Base-by-base conservation (phyloP, 2,888 invertebrate species). In the Epirrita christyi region DNA sequence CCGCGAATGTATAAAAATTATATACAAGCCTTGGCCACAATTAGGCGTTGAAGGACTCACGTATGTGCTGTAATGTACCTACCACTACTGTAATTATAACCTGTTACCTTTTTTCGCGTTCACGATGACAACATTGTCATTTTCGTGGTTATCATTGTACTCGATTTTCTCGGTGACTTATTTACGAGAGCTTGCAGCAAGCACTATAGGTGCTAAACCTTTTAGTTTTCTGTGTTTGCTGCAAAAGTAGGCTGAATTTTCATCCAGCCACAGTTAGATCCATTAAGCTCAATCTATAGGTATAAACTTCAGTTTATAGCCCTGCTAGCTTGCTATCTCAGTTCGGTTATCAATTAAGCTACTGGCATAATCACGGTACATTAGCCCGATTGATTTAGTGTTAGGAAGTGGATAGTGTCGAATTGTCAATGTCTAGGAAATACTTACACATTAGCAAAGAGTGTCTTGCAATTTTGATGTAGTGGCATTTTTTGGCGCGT, bases 361-460 rank as follows among this genome's bases (percentile, higher is more conserved):
- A 36, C 44, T 55, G 49, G 57, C 58, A 60, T 66, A 64, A 64
- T 64, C 64, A 56, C 50, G 38, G 53, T 59, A 47, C 60, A 68
- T 68, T 68, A 66, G 63, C 48, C 29, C 29, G 59, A 60, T 60
- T 65, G 63, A 68, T 67, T 63, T 63, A 67, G 47, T 47, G 50
- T 57, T 52, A 55, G 65, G 65, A 67, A 68, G 51, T 52, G 36
- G 54, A 51, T 56, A 53, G 28, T 46, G 50, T 55, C 54, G 54
- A 55, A 53, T 15, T 46, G 50, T 55, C 54, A 58, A 55, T 37
- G 48, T 45, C 46, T 51, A 32, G 43, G 38, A 52, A 54, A 59
- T 56, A 52, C 48, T 44, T 1, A 45, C 1, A 13, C 27, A 10
- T 40, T 10, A 4, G n/a, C 40, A 10, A 27, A 27, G 13, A 7